Evolutionary conservation across 2,888 invertebrate genomes (phyloP), one percentile per base, ranked within the genome.

Genomic region (Cosmia trapezina): DNA sequence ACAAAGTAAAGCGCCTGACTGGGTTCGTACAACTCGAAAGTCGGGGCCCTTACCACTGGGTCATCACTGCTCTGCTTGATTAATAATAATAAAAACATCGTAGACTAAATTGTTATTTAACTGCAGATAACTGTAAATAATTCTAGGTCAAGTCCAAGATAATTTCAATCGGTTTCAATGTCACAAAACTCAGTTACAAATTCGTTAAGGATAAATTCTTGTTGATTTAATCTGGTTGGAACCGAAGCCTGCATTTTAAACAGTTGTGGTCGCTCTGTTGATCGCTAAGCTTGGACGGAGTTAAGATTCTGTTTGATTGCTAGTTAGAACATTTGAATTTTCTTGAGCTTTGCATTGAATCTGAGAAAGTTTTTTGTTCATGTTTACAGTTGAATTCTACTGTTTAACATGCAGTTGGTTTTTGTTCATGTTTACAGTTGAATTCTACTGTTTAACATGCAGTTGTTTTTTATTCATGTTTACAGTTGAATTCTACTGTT

Each of bases 201-300:
- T 80, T 80, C 70, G 75, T 80, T 73, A 80, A 68, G 70, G 84
- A 70, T 83, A 83, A 64, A 80, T 67, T 74, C 70, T 83, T 83
- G 80, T 80, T 80, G 81, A 83, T 74, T 70, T 45, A 64, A 83
- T 67, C 84, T 60, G 84, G 57, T 37, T 61, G 45, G 19, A 41
- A 65, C 43, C 49, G 56, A 67, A 64, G 43, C 81, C 81, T 83
- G 84, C 84, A 80, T 83, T 64, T 83, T 80, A 83, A 80, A 65
- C 84, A 80, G 80, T 65, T 64, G 80, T 33, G 84, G 80, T 74
- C 49, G 63, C 57, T 51, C 83, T 63, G 73, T 73, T 69, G 80
- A 59, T 69, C 65, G 83, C 33, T 43, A 56, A 62, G 59, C 73
- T 73, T 51, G 61, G n/a, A 33, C n/a, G 41, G 53, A 67, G 69